Conservation (phyloP, 2,888 invertebrate genomes). For the Vanessa cardui region DNA sequence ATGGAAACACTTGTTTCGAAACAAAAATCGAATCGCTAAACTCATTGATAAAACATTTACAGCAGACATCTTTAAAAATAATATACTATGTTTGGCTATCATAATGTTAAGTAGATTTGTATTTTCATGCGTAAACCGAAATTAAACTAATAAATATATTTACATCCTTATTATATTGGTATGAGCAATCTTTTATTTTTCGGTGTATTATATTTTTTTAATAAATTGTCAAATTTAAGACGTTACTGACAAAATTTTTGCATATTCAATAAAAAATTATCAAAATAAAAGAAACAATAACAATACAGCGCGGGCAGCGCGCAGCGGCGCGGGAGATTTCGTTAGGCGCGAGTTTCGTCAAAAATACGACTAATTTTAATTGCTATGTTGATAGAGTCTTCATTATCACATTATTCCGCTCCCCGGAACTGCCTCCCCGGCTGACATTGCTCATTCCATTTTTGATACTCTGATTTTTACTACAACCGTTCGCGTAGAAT, state of each 20-base stretch:
- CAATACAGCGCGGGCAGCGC: slow-evolving; percentile 13
- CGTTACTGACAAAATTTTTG: not conserved
- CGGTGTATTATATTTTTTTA: too few species aligned
- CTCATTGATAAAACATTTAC: too few species aligned
- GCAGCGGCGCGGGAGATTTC: slow-evolving; percentile 56
- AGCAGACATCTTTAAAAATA: too few species aligned
- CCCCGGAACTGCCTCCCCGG: slow-evolving; percentile 38
- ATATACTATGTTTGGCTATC: too few species aligned
- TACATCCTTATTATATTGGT: too few species aligned
- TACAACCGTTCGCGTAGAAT: not conserved
- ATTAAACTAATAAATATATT: too few species aligned
- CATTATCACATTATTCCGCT: slow-evolving; percentile 52
- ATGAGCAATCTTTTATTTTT: too few species aligned
- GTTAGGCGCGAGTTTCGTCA: slow-evolving; percentile 59
- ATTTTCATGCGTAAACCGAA: too few species aligned
- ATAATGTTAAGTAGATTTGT: too few species aligned
- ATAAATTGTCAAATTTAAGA: not conserved
- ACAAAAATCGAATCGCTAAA: too few species aligned
- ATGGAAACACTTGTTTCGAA: not conserved
- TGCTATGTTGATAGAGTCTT: slow-evolving; percentile 50
- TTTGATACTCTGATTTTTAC: slow-evolving; percentile 27
- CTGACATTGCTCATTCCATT: slow-evolving; percentile 24
- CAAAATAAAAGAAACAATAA: slow-evolving; percentile 22
- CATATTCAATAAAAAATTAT: slow-evolving; percentile 7
- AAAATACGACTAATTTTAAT: slow-evolving; percentile 74